phyloP scores from a whole-genome alignment of 1,140 invertebrate species.

The Drosophila orena region DNA sequence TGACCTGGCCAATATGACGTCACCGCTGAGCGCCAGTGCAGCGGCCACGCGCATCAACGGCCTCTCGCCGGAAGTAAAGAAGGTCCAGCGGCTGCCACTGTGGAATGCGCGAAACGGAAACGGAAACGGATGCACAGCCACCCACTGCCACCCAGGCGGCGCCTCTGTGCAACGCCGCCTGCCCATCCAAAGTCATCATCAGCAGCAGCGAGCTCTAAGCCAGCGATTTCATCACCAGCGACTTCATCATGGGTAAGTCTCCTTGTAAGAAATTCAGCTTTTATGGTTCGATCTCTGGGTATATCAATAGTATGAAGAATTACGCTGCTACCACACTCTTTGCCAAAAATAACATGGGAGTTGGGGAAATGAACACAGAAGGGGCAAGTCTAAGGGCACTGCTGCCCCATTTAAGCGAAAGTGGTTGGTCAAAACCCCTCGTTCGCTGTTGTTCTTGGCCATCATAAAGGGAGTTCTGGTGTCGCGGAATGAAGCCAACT shows the following conservation, averaged over 20 bases:
- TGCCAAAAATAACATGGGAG: too few relatives aligned
- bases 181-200: not conserved
- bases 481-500: constrained; percentile 20
- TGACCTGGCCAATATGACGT: constrained; percentile 72
- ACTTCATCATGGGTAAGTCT: constrained; percentile 30
- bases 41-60: constrained; percentile 66
- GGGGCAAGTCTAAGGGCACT: not conserved
- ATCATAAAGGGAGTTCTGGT: constrained; percentile 19
- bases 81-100: constrained; percentile 68
- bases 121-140: constrained; percentile 6
- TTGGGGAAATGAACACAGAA: too few relatives aligned
- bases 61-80: constrained; percentile 79
- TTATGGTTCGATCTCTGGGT: too few relatives aligned
- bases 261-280: too few relatives aligned
- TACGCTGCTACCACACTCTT: too few relatives aligned
- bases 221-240: constrained; percentile 7
- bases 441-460: constrained; percentile 1
- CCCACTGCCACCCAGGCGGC: constrained; percentile 1
- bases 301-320: too few relatives aligned
- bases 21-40: constrained; percentile 65
- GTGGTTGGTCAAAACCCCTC: constrained; percentile 13
- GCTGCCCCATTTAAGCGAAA: constrained; percentile 4
- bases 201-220: not conserved
- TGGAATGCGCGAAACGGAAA: constrained; percentile 39
- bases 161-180: constrained; percentile 5